Evolutionary conservation across 1,140 invertebrate genomes (phyloP), one percentile per base, ranked within the genome.

Genomic region (Formica selysi): DNA sequence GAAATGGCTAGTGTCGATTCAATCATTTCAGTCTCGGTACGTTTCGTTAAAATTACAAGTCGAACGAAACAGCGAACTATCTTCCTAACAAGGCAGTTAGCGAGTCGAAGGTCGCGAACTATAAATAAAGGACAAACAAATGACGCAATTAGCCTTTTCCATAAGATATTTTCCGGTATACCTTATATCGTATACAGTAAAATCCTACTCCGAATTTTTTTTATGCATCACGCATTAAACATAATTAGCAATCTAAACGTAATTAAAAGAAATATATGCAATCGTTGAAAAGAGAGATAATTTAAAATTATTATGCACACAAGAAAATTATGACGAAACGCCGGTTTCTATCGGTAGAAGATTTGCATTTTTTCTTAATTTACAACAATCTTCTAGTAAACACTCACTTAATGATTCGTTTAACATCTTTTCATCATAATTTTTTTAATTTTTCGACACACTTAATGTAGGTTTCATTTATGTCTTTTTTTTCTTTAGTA

Each of bases 341-440:
- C n/a, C n/a, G 11, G 7, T 48, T 79, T 11, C 1, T 51, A 8
- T 51, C 19, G 19, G 16, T 59, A n/a, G 16, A 13, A 67, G 65
- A 70, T 10, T 59, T 19, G 67, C 67, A 11, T 32, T 32, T 62
- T 71, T 22, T 3, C 19, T 83, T 61, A 74, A 89, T 85, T 71
- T 85, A 88, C 85, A 91, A 91, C 88, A 91, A 87, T 68, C 48
- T 51, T 86, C 51, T 62, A 64, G 71, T 91, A 64, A 89, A 87
- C 80, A 89, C 67, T 87, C 81, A 87, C 62, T 74, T 57, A 86
- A 84, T 80, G 85, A 65, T 86, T 87, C 65, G 64, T 38, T 85
- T 81, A 91, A 89, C 88, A 89, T 16, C 16, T 19, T 19, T 90
- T 87, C 48, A n/a, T 87, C 62, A 89, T 91, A 80, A 83, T 86